These are phyloP conservation scores for Caenorhabditis elegans DNA, from an alignment of 1,140 invertebrate species.

Conservation along the genomic window WBcel235 BX284602.5:7492501-7493000, in stretches of 20 bases:
- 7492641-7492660: conserved; percentile 14
- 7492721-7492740: conserved; percentile 33
- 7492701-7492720: conserved; percentile 29
- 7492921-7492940: background rate
- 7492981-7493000: too few species aligned
- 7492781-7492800: background rate
- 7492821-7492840: conserved; percentile 25
- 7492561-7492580: conserved; percentile 38
- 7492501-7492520: background rate
- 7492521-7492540: too few species aligned
- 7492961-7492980: too few species aligned
- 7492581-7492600: conserved; percentile 27
- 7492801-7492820: conserved; percentile 33
- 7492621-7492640: conserved; percentile 29
- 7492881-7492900: conserved; percentile 5
- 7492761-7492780: conserved; percentile 14
- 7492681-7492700: conserved; percentile 34
- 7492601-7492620: conserved; percentile 24
- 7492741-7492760: conserved; percentile 29
- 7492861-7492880: background rate
- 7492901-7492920: conserved; percentile 29
- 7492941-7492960: background rate
- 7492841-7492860: background rate
- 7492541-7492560: conserved; percentile 7
- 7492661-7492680: conserved; percentile 2